Evolutionary conservation across 2,888 invertebrate species (phyloP), one percentile per base, ranked within the genome.

Genomic region (Dendrolimus houi): DNA sequence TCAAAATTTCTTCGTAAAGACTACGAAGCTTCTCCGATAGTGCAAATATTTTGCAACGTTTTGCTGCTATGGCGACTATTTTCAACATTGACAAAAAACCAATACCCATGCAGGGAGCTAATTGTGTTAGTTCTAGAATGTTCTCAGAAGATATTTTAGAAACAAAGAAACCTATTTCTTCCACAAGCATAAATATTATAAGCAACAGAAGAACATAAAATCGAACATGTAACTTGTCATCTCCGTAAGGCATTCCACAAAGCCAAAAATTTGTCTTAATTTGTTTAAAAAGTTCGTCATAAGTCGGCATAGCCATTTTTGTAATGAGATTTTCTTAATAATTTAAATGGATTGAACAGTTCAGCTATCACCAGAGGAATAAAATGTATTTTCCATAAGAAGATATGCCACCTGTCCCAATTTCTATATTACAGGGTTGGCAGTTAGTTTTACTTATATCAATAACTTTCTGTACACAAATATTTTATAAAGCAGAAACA

Each of bases 101-200:
- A 0, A 77, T 68, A 55, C 76, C 76, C 7, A 68, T 58, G 54
- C 84, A 85, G 0, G 86, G 85, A 1, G 77, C 77, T 41, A 85
- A 60, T 57, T 82, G 72, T 1, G 85, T 83, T 8, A 87, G 60
- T 52, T 81, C 77, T 0, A 86, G 63, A 41, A 86, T 70, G 61
- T 84, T 82, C 54, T 81, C 81, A 0, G 74, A 62, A 0, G 82
- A 79, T 61, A 79, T 75, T 62, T 67, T 80, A 2, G 77, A 78
- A 12, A 74, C 60, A 17, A 85, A 72, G 59, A 77, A 85, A 1
- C 64, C 57, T 2, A 63, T 2, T 65, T 87, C 85, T 8, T 64
- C 71, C 2, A 65, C 40, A 2, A 74, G 1, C 58, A 79, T 77
- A 9, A 77, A 2, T 2, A 58, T n/a, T 7, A 84, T 2, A 2